phyloP scores from a whole-genome alignment of 2,797 vertebrate genomes.

The Tarsius wallacei region DNA sequence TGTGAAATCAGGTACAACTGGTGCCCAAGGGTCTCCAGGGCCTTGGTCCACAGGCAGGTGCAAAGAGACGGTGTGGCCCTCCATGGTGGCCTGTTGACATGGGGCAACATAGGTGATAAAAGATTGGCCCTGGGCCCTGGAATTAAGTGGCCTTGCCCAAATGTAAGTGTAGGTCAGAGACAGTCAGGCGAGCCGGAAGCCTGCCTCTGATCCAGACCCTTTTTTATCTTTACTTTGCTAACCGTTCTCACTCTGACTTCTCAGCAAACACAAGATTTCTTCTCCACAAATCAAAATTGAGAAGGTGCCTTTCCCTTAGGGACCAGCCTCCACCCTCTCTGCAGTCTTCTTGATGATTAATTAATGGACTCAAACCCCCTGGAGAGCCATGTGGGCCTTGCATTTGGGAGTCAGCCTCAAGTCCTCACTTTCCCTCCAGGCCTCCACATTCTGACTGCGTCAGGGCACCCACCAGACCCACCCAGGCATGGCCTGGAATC shows the following conservation, averaged over 20 bases:
- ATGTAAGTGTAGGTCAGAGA: background rate
- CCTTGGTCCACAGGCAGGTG: background rate
- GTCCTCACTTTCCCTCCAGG: fast-evolving
- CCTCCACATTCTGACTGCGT: fast-evolving
- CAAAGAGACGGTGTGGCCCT: background rate
- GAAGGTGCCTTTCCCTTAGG: background rate
- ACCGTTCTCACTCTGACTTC: background rate
- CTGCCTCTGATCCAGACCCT: background rate
- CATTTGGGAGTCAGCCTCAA: too few relatives aligned
- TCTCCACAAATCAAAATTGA: background rate
- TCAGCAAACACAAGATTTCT: background rate
- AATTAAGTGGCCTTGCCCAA: background rate
- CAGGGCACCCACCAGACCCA: background rate
- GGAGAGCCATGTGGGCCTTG: background rate
- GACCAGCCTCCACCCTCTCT: background rate
- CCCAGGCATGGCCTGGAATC: background rate
- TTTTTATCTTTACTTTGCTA: background rate
- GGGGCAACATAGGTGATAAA: too few relatives aligned
- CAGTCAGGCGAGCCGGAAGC: background rate
- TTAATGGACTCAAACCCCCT: background rate
- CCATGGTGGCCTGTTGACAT: too few relatives aligned
- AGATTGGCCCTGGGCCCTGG: too few relatives aligned
- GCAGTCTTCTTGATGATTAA: too few relatives aligned
- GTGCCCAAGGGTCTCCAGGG: background rate
- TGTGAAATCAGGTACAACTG: background rate